Conservation (phyloP, 2,113 vertebrate species). For the Tyrannus savana region DNA sequence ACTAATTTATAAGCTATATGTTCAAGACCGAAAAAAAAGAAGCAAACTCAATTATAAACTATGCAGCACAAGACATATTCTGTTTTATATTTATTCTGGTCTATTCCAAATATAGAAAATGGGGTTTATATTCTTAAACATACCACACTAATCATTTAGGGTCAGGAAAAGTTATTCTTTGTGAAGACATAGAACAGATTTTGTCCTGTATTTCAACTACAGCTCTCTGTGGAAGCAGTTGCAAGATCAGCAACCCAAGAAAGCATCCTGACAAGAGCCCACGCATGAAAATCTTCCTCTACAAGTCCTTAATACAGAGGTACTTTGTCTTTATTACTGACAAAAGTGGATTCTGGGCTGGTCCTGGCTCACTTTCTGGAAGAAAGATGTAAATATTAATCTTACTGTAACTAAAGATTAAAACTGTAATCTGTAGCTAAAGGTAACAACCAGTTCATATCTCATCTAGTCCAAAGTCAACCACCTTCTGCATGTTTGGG, state of each 20-base stretch:
- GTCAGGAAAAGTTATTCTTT: background rate
- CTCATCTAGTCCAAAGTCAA: background rate
- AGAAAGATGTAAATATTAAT: background rate
- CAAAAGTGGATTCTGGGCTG: background rate
- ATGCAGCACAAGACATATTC: background rate
- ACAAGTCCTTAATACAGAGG: background rate
- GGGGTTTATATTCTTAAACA: background rate
- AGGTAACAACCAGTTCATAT: background rate
- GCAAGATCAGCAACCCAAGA: background rate
- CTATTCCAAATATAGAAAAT: constrained; percentile 6
- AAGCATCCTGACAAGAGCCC: background rate
- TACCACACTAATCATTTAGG: background rate
- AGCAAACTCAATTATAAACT: constrained; percentile 35
- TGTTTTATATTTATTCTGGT: constrained; percentile 31
- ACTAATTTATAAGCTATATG: constrained; percentile 51
- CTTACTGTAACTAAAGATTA: background rate
- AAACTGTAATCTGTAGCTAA: too few relatives aligned
- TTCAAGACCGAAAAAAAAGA: background rate
- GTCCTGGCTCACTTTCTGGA: background rate
- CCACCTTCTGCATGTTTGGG: background rate
- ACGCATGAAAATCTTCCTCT: background rate
- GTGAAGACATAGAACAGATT: background rate
- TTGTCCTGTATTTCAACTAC: background rate
- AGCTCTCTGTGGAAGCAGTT: background rate
- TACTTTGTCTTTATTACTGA: background rate